A percentile compares a stretch with the other conserved stretches of the same genome.
phyloP scores from a whole-genome alignment of 2,888 invertebrate species.

The Tenthredo scrophulariae region DNA sequence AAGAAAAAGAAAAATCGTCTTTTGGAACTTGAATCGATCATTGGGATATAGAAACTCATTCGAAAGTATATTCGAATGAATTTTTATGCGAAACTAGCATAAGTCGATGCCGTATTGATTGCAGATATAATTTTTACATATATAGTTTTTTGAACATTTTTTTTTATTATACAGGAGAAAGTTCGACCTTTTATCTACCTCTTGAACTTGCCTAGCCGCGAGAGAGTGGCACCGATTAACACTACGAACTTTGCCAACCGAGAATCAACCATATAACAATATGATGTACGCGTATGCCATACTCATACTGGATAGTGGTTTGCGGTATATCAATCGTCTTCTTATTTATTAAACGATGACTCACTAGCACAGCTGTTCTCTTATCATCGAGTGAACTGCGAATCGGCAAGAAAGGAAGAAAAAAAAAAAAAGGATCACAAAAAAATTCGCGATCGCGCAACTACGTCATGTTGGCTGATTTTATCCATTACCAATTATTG shows the following conservation, averaged over 20 bases:
- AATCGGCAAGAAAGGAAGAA: background rate
- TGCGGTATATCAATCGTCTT: background rate
- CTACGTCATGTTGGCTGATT: background rate
- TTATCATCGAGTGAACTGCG: background rate
- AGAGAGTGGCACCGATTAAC: constrained; percentile 40
- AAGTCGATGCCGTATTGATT: background rate
- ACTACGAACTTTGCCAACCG: background rate
- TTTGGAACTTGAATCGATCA: background rate
- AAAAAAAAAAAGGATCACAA: background rate
- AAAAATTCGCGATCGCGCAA: background rate
- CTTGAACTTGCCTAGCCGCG: constrained; percentile 19
- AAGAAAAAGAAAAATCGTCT: background rate
- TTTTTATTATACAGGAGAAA: background rate
- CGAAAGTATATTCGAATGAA: background rate
- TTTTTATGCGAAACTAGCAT: background rate
- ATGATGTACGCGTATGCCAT: background rate
- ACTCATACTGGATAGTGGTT: no score
- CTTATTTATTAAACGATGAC: background rate
- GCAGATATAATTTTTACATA: background rate
- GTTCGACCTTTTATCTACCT: constrained; percentile 29
- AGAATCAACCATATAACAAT: background rate
- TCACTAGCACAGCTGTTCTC: background rate
- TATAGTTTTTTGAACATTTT: background rate
- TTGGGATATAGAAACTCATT: background rate
- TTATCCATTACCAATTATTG: background rate